Evolutionary conservation across 2,888 invertebrate genomes (phyloP).

Genomic region (Elmis aenea): DNA sequence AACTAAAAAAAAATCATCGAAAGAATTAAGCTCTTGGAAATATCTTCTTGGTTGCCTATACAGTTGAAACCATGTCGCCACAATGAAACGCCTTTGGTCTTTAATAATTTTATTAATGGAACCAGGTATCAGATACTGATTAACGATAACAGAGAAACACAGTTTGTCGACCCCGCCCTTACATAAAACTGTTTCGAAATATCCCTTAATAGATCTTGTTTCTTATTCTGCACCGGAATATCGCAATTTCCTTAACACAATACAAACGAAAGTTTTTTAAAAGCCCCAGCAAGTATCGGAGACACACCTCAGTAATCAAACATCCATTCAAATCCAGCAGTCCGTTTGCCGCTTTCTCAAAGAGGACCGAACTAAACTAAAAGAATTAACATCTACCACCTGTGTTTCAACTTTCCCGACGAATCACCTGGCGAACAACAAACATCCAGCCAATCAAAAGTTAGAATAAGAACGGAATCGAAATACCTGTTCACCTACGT

Average conservation of each 20-base stretch:
- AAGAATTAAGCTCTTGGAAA: too few species aligned
- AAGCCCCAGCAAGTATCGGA: constrained; percentile 1
- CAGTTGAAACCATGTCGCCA: too few species aligned
- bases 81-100: too few species aligned
- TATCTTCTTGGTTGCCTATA: too few species aligned
- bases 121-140: too few species aligned
- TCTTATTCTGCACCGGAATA: constrained; percentile 6
- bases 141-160: too few species aligned
- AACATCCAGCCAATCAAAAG: constrained; percentile 18
- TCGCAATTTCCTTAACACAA: constrained; percentile 4
- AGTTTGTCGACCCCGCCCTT: too few species aligned
- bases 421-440: constrained; percentile 13
- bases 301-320: constrained; percentile 6
- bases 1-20: too few species aligned
- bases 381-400: constrained; percentile 8
- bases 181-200: too few species aligned
- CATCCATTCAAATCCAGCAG: constrained; percentile 1
- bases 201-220: too few species aligned
- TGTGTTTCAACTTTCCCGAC: constrained; percentile 11
- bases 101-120: too few species aligned
- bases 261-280: constrained; percentile 3
- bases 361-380: neutral
- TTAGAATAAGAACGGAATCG: constrained; percentile 19
- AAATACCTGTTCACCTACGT: constrained; percentile 29
- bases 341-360: constrained; percentile 3